Evolutionary conservation across 2,888 invertebrate species (phyloP).

Genomic region (Phortica magna): DNA sequence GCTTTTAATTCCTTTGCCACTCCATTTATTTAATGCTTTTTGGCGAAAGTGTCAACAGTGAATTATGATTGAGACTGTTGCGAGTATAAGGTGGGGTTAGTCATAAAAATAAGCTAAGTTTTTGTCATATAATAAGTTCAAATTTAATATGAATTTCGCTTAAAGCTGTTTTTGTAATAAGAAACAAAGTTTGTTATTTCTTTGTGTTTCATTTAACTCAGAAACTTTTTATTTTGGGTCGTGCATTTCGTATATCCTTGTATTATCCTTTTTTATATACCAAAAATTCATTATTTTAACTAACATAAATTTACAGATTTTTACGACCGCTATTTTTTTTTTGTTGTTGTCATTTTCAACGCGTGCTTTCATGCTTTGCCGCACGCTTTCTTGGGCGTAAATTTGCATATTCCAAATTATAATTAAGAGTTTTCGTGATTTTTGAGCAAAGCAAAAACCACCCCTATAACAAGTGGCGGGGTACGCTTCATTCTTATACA

Average conservation of each 20-base stretch:
- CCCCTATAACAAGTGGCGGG: not conserved
- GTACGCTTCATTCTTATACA: not conserved
- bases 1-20: no score
- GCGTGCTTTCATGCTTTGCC: not conserved
- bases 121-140: no score
- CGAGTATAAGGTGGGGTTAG: no score
- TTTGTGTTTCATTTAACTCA: no score
- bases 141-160: no score
- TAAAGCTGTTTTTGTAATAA: no score
- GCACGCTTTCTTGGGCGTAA: not conserved
- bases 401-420: slow-evolving; percentile 21
- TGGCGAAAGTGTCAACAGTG: no score
- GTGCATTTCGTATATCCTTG: not conserved
- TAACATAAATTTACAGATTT: slow-evolving; percentile 2
- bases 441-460: slow-evolving; percentile 1
- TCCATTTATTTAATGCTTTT: no score
- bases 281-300: not conserved
- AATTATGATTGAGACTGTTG: no score
- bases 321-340: not conserved
- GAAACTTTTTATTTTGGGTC: not conserved
- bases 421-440: slow-evolving; percentile 27
- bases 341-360: not conserved
- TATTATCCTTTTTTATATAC: not conserved
- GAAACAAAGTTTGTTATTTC: no score
- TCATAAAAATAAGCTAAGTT: no score